phyloP scores from a whole-genome alignment of 2,888 invertebrate genomes.

The Chymomyza procnemis region DNA sequence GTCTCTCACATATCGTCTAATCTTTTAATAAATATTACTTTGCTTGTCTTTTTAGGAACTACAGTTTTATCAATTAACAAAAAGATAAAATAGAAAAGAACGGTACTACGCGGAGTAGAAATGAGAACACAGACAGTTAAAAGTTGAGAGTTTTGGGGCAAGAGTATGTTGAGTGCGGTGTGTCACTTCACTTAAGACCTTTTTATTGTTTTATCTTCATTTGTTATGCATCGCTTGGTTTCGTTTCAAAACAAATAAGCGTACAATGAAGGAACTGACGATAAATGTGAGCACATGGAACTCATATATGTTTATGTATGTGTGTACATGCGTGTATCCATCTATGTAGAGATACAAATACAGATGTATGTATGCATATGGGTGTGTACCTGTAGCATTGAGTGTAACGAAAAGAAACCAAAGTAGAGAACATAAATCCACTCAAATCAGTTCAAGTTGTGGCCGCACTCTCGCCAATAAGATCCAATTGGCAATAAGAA shows the following conservation, averaged over 20 bases:
- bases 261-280: constrained; percentile 63
- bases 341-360: constrained; percentile 2
- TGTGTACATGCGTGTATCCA: neutral
- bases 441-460: constrained; percentile 1
- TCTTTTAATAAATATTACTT: no score
- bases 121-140: neutral
- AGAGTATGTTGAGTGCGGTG: neutral
- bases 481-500: neutral
- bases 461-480: neutral
- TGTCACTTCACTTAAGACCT: neutral
- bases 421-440: constrained; percentile 23
- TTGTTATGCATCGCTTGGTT: constrained; percentile 66
- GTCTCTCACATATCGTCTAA: no score
- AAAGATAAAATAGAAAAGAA: no score
- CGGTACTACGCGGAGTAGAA: neutral
- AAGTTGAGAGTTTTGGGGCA: neutral
- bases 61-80: no score
- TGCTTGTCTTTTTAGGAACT: no score
- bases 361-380: constrained; percentile 29
- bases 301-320: constrained; percentile 8
- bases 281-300: constrained; percentile 48
- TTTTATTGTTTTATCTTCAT: constrained; percentile 34
- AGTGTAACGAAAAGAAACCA: constrained; percentile 31
- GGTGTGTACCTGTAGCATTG: constrained; percentile 49
- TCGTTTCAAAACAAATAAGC: constrained; percentile 69